These are phyloP conservation scores for Drosophila macrothrix DNA, from an alignment of 2,888 invertebrate genomes.

Conservation along the genomic window DNA sequence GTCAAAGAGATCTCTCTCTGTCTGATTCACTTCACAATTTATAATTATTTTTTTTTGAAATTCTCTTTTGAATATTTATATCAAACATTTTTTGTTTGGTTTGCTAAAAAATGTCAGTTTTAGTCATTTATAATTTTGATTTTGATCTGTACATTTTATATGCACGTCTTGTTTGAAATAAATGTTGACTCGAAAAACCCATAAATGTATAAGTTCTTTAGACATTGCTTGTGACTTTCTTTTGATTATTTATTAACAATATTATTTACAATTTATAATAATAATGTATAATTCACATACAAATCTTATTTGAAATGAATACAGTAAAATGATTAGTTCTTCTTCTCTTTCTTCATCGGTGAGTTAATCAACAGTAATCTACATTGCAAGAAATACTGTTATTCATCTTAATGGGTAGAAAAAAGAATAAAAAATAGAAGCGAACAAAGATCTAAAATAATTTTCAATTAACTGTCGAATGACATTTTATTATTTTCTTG, in stretches of 20 bases:
- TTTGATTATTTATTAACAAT: not conserved
- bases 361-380: not conserved
- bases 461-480: conserved; percentile 64
- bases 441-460: conserved; percentile 69
- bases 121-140: not conserved
- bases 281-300: not conserved
- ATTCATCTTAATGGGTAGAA: not conserved
- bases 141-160: not conserved
- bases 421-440: conserved; percentile 3
- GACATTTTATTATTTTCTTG: conserved; percentile 19
- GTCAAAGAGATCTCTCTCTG: not conserved
- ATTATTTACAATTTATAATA: not conserved
- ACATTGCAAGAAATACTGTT: not conserved
- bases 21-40: not conserved
- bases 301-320: not conserved
- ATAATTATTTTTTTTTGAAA: not conserved
- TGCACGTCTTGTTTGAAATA: too few relatives aligned
- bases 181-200: too few relatives aligned
- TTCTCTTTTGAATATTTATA: not conserved
- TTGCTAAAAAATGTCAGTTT: not conserved
- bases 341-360: not conserved
- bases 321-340: not conserved
- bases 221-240: not conserved
- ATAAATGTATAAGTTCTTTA: too few relatives aligned
- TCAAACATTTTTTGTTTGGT: not conserved